A percentile compares a stretch with the other conserved stretches of the same genome.
Conservation (phyloP, 2,888 invertebrate species). For the Cerceris ruficornis region DNA sequence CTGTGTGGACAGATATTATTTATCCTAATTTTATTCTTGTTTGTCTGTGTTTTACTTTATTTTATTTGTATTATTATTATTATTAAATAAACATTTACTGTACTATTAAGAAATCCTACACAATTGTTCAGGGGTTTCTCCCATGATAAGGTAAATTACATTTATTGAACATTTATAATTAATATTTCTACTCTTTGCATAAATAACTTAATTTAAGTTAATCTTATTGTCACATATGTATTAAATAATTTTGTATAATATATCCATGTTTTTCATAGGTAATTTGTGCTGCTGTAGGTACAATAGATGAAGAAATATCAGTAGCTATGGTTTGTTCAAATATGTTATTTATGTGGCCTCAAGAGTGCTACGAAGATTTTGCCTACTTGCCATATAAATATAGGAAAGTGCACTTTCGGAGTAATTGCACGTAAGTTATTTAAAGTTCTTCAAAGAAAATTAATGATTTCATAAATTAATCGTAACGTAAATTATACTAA, state of each 20-base stretch:
- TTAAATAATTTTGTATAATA: conserved; percentile 6
- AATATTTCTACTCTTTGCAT: not conserved
- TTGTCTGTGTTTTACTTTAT: too few species aligned
- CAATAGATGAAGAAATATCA: conserved; percentile 36
- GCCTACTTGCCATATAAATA: conserved; percentile 57
- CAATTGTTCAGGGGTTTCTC: conserved; percentile 58
- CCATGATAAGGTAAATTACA: conserved; percentile 38
- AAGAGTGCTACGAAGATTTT: conserved; percentile 42
- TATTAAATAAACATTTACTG: too few species aligned
- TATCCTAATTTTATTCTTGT: too few species aligned
- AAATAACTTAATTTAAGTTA: too few species aligned
- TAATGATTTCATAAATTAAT: too few species aligned
- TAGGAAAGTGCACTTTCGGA: conserved; percentile 68
- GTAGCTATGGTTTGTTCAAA: conserved; percentile 65
- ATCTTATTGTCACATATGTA: not conserved
- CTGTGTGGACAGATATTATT: too few species aligned
- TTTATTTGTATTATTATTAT: too few species aligned
- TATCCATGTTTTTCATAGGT: conserved; percentile 55
- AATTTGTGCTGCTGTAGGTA: conserved; percentile 41
- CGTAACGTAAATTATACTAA: too few species aligned
- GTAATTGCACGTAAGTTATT: conserved; percentile 62
- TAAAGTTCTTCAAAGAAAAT: too few species aligned
- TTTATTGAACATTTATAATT: not conserved
- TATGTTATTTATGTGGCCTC: conserved; percentile 67
- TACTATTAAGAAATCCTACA: too few species aligned